Evolutionary conservation across 2,888 invertebrate genomes (phyloP).

Genomic region (Harmothoe impar): DNA sequence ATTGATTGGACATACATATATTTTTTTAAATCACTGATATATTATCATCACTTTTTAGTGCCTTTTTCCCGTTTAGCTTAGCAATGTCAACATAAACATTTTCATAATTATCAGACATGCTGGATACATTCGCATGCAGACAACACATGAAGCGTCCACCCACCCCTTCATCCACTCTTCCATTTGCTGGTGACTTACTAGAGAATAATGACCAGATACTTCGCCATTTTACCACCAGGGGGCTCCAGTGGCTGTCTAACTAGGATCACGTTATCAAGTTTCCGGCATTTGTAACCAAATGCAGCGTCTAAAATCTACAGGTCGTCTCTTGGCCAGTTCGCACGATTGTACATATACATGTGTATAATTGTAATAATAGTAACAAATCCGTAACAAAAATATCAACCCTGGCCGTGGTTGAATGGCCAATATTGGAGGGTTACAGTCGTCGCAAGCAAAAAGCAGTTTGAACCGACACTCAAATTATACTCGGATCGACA

Average conservation of each 20-base stretch:
- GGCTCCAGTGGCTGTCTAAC: background rate
- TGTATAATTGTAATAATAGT: background rate
- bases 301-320: too few relatives aligned
- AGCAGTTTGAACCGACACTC: background rate
- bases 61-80: too few relatives aligned
- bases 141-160: background rate
- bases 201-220: background rate
- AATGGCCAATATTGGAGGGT: background rate
- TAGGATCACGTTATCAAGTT: background rate
- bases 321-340: too few relatives aligned
- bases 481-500: background rate
- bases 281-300: background rate
- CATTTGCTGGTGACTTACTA: constrained; percentile 28
- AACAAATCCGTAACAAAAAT: constrained; percentile 4
- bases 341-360: too few relatives aligned
- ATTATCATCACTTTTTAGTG: background rate
- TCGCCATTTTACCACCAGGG: background rate
- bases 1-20: background rate
- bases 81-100: background rate
- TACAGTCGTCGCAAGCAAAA: background rate
- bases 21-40: background rate
- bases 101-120: background rate
- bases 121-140: background rate
- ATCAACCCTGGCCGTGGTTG: background rate
- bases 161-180: background rate